These are phyloP conservation scores for Amphiduros pacificus DNA, from an alignment of 2,888 invertebrate genomes.

Conservation along the genomic window DNA sequence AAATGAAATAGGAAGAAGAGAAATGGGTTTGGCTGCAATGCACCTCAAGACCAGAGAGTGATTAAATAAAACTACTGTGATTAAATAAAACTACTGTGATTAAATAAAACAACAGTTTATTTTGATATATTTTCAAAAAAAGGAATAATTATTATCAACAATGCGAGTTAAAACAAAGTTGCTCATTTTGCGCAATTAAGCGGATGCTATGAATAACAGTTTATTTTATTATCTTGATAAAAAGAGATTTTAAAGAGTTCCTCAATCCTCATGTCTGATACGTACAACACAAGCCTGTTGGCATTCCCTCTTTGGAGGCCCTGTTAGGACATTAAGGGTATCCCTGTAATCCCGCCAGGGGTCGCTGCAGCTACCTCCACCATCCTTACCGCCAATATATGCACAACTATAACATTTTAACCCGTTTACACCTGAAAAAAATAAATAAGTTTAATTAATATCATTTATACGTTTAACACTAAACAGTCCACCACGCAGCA, in stretches of 20 bases:
- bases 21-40: neutral
- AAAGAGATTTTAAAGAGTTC: too few relatives aligned
- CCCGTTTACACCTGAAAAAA: neutral
- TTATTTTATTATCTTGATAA: too few relatives aligned
- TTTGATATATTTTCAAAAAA: neutral
- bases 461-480: too few relatives aligned
- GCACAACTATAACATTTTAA: constrained; percentile 16
- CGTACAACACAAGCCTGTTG: constrained; percentile 17
- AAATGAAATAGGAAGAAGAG: neutral
- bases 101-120: neutral
- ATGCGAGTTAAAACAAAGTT: too few relatives aligned
- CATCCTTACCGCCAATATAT: constrained; percentile 5
- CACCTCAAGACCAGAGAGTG: neutral
- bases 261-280: neutral
- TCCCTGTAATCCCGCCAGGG: constrained; percentile 7
- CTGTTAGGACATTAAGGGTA: constrained; percentile 8
- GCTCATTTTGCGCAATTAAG: too few relatives aligned
- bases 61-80: neutral
- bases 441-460: too few relatives aligned
- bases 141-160: too few relatives aligned
- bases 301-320: constrained; percentile 8
- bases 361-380: constrained; percentile 12
- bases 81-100: neutral
- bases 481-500: too few relatives aligned
- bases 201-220: too few relatives aligned